These are phyloP conservation scores for Semaprochilodus insignis DNA, from an alignment of 2,797 vertebrate species.

Conservation along the genomic window DNA sequence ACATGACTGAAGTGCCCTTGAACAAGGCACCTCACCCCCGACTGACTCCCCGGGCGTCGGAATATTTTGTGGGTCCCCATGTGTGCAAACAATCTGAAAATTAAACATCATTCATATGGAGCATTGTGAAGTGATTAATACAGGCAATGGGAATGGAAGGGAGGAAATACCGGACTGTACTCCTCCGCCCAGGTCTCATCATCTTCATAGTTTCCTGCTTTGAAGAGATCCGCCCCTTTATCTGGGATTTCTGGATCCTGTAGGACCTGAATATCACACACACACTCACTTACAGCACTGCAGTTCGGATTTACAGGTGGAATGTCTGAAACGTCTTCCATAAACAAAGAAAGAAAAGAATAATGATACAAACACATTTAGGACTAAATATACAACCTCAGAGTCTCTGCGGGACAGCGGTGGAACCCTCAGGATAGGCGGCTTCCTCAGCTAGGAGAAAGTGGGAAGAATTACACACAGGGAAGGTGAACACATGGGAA, in stretches of 20 bases:
- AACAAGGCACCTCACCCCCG: too few species aligned
- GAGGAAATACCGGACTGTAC: slow-evolving; percentile 29
- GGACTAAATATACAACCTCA: slow-evolving; percentile 13
- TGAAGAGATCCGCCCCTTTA: slow-evolving; percentile 43
- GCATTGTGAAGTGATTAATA: not conserved
- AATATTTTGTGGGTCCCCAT: too few species aligned
- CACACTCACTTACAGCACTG: not conserved
- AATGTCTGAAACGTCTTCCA: not conserved
- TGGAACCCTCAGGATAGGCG: slow-evolving; percentile 22
- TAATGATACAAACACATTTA: not conserved
- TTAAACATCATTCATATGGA: too few species aligned
- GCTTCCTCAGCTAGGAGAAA: slow-evolving; percentile 6
- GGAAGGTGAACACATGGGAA: not conserved
- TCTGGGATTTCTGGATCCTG: not conserved
- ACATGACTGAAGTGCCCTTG: too few species aligned
- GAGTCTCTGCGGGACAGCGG: slow-evolving; percentile 2
- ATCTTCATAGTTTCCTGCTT: slow-evolving; percentile 14
- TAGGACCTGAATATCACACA: not conserved
- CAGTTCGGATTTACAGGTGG: not conserved
- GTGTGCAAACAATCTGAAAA: too few species aligned
- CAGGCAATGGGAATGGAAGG: not conserved
- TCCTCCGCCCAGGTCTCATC: slow-evolving; percentile 19
- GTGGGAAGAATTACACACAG: not conserved
- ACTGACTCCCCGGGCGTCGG: too few species aligned
- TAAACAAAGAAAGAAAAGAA: not conserved